Base-by-base conservation (phyloP, 2,113 vertebrate species). In the Pungitius pungitius region DNA sequence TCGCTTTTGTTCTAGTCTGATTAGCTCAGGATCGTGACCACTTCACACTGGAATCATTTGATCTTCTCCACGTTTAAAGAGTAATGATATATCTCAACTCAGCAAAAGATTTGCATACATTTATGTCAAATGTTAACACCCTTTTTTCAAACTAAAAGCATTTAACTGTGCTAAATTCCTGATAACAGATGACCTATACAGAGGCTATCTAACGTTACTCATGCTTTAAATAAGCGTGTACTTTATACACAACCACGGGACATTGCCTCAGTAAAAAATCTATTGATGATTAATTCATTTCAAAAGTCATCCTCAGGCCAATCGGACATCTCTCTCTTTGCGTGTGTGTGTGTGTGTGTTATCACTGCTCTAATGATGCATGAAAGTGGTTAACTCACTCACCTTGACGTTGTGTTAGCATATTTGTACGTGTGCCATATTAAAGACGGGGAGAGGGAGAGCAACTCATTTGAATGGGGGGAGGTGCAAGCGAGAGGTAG, bases 321-420 rank as follows among this genome's bases (percentile, higher is more conserved):
- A 88, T 88, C 87, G 81, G 76, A 82, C 78, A 68, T 86, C 77
- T 81, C 72, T 62, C 43, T 61, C 59, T 77, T 86, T 30, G 30
- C 5, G 30, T 30, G 30, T 30, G 30, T 30, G 30, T 30, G 64
- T 75, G 56, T 63, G 57, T 15, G 86, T 73, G 80, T 83, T 86
- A 85, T 87, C 82, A 82, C 81, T 67, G 85, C 80, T 91, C 88
- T 91, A 90, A 92, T 81, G 90, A 89, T 89, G 88, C 89, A 83
- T 91, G 85, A 90, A 92, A 89, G 87, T 84, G 83, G 75, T 85
- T 80, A 52, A 75, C 80, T 90, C 77, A 15, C 86, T 90, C 91
- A 89, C 83, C 88, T 88, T 91, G 83, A 89, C 82, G 69, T 27
- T 62, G 77, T 63, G 52, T 59, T 27, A 66, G 61, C 30, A 49